Percentiles rank a stretch among this genome's conserved stretches.
Conservation (phyloP, 2,113 vertebrate species). For the Neoarius graeffei region DNA sequence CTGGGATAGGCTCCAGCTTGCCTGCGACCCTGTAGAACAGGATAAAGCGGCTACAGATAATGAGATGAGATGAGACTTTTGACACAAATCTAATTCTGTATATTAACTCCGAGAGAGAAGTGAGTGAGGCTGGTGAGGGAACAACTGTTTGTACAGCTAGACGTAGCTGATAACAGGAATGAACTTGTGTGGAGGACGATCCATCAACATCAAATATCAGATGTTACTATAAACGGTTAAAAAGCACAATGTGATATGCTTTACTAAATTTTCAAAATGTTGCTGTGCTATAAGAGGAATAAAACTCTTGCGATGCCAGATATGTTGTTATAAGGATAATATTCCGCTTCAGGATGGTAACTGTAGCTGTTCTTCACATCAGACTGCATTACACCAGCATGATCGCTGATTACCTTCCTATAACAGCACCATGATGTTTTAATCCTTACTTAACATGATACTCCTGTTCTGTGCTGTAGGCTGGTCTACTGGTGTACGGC, state of each 20-base stretch:
- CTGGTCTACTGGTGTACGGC: conserved; percentile 85
- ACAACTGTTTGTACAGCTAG: not conserved
- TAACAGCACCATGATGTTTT: not conserved
- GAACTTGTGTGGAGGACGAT: not conserved
- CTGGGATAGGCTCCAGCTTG: no score
- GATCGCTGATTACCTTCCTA: not conserved
- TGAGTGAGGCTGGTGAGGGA: not conserved
- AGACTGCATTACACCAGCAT: not conserved
- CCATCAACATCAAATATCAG: not conserved
- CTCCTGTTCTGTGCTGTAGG: conserved; percentile 67
- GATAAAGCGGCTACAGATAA: no score
- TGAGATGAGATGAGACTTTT: no score
- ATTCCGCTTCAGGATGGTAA: not conserved
- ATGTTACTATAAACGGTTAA: not conserved
- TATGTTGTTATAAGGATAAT: not conserved
- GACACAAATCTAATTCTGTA: not conserved
- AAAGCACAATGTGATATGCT: not conserved
- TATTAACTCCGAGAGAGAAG: not conserved
- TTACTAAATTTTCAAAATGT: not conserved
- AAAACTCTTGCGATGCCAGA: not conserved
- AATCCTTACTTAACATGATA: not conserved
- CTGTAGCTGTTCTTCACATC: not conserved
- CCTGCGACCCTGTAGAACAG: no score
- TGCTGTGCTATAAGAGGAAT: not conserved
- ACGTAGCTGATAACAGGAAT: not conserved